Conservation (phyloP, 2,113 vertebrate genomes). For the Urocolius indicus region DNA sequence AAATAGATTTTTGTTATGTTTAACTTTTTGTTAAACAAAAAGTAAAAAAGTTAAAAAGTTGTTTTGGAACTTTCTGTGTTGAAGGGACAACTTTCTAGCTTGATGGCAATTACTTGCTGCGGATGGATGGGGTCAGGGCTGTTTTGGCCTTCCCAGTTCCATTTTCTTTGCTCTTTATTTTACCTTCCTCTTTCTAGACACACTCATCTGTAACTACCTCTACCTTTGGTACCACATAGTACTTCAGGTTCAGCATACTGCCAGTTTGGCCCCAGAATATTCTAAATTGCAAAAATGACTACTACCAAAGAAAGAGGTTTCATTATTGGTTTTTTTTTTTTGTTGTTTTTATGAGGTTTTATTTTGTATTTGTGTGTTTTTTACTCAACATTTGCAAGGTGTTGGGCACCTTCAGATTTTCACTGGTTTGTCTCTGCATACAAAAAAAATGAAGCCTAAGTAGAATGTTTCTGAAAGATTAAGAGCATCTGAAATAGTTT, state of each 20-base stretch:
- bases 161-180: background rate
- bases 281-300: background rate
- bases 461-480: background rate
- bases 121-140: background rate
- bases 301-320: accelerated
- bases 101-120: background rate
- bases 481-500: background rate
- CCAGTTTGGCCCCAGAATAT: background rate
- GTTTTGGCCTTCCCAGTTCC: background rate
- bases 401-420: background rate
- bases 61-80: no score
- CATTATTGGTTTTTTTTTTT: background rate
- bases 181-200: background rate
- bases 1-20: no score
- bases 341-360: background rate
- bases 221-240: background rate
- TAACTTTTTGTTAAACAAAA: no score
- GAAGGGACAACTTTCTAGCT: background rate
- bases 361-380: accelerated
- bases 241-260: background rate
- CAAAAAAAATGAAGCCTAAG: background rate
- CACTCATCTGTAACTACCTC: background rate
- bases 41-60: no score
- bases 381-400: background rate
- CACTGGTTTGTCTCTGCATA: background rate